phyloP scores from a whole-genome alignment of 2,113 vertebrate genomes.

The Athene noctua region DNA sequence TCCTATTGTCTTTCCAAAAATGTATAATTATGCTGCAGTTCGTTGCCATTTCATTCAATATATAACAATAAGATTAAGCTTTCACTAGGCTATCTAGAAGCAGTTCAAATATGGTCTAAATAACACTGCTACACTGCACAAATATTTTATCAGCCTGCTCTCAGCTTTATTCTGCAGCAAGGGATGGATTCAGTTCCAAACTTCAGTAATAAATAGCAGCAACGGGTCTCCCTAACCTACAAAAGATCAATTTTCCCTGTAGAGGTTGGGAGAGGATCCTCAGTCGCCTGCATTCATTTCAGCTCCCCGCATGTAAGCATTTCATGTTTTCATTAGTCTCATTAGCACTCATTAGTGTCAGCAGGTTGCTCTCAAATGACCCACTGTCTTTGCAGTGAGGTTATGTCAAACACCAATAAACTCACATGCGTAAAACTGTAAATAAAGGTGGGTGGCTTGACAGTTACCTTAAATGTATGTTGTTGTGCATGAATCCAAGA shows the following conservation, averaged over 20 bases:
- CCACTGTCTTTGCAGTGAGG: background rate
- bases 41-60: background rate
- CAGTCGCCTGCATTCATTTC: background rate
- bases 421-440: rapidly evolving
- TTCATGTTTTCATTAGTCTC: background rate
- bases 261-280: background rate
- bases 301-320: background rate
- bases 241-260: background rate
- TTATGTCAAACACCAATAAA: background rate
- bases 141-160: constrained; percentile 1
- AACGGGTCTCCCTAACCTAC: background rate
- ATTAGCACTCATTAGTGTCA: background rate
- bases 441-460: background rate
- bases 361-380: background rate
- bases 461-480: background rate
- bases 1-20: constrained; percentile 20
- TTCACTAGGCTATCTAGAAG: background rate
- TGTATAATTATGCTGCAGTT: background rate
- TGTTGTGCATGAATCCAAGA: background rate
- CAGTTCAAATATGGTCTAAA: background rate
- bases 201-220: background rate
- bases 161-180: background rate
- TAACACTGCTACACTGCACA: background rate
- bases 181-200: background rate
- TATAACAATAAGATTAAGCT: background rate